Conservation (phyloP, 2,797 vertebrate genomes). For the Serranus cabrilla region DNA sequence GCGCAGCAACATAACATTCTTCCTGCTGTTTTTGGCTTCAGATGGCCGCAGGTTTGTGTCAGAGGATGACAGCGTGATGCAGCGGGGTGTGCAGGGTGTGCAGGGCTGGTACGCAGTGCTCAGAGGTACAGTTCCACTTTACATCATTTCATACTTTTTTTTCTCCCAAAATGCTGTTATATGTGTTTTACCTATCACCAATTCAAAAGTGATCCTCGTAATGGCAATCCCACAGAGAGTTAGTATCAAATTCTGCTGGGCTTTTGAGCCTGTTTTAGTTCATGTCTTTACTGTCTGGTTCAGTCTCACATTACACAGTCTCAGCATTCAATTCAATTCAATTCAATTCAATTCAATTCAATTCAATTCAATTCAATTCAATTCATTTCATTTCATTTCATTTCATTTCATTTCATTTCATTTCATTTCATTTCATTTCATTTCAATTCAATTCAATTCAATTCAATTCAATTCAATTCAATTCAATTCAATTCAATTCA, state of each 20-base stretch:
- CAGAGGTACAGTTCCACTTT: constrained; percentile 70
- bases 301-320: background rate
- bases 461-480: too few species aligned
- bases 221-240: background rate
- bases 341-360: too few species aligned
- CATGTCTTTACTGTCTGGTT: background rate
- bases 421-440: too few species aligned
- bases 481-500: too few species aligned
- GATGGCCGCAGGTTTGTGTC: constrained; percentile 82
- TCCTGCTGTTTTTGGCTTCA: constrained; percentile 43
- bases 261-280: background rate
- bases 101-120: constrained; percentile 71
- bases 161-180: background rate
- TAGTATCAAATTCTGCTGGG: background rate
- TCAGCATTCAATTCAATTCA: too few species aligned
- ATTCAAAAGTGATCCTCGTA: background rate
- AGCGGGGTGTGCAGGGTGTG: constrained; percentile 64
- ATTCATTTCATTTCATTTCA: too few species aligned
- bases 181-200: background rate
- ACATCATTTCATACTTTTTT: background rate
- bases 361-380: too few species aligned
- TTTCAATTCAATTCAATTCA: too few species aligned
- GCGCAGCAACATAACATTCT: background rate
- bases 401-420: too few species aligned
- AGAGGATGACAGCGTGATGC: constrained; percentile 65